These are phyloP conservation scores for Euschistus heros DNA, from an alignment of 1,140 invertebrate species.

Conservation along the genomic window DNA sequence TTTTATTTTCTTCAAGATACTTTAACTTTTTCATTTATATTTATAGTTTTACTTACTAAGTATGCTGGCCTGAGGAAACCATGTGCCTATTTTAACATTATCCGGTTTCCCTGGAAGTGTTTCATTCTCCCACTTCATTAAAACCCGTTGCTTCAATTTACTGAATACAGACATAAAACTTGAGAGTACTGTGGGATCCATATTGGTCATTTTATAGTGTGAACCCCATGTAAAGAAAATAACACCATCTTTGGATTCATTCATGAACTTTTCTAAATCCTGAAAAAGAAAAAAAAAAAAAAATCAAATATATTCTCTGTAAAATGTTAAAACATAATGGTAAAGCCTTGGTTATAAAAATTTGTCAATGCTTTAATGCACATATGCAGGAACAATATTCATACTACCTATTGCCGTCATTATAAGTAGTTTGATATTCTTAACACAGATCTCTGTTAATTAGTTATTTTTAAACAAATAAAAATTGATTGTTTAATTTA, in stretches of 20 bases:
- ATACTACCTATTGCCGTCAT: too few relatives aligned
- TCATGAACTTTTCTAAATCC: slow-evolving; percentile 7
- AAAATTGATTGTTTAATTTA: too few relatives aligned
- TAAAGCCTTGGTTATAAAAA: too few relatives aligned
- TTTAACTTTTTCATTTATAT: too few relatives aligned
- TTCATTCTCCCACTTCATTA: slow-evolving; percentile 3
- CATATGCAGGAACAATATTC: too few relatives aligned
- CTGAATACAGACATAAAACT: not conserved
- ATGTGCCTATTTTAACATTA: not conserved
- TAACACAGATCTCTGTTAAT: too few relatives aligned
- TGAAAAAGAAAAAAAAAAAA: not conserved
- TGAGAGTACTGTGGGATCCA: not conserved
- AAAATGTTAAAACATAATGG: too few relatives aligned
- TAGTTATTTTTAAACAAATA: too few relatives aligned
- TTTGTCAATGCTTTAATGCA: too few relatives aligned
- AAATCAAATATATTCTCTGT: too few relatives aligned
- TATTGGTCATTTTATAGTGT: not conserved
- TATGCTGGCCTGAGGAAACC: slow-evolving; percentile 5
- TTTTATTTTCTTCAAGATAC: too few relatives aligned
- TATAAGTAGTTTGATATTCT: too few relatives aligned
- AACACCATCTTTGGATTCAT: slow-evolving; percentile 6
- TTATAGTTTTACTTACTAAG: not conserved
- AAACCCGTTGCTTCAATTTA: not conserved
- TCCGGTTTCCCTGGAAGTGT: not conserved
- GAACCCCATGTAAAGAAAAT: not conserved